These are phyloP conservation scores for Endotricha flammealis DNA, from an alignment of 2,888 invertebrate genomes.

Conservation along the genomic window DNA sequence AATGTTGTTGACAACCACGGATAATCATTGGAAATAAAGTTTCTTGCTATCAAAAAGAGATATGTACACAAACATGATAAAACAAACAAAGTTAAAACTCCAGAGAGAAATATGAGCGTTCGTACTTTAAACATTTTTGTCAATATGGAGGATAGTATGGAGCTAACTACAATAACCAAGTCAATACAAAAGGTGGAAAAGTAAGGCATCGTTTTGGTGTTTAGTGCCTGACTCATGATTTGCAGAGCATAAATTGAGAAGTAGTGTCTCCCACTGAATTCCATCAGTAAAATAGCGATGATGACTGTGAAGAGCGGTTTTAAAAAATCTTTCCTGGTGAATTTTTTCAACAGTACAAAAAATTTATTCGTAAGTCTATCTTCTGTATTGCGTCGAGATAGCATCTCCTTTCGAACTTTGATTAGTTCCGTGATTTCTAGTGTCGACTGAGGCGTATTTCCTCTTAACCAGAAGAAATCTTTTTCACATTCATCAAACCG, in stretches of 20 bases:
- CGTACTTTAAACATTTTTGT: conserved; percentile 44
- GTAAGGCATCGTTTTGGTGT: conserved; percentile 33
- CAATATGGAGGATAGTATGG: conserved; percentile 37
- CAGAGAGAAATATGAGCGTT: conserved; percentile 42
- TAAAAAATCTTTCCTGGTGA: conserved; percentile 41
- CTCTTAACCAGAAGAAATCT: conserved; percentile 72
- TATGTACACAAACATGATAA: conserved; percentile 31
- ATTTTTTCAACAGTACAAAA: conserved; percentile 32
- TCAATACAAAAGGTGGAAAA: conserved; percentile 46
- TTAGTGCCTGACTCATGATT: conserved; percentile 42
- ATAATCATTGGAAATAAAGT: conserved; percentile 27
- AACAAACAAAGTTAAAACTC: conserved; percentile 33
- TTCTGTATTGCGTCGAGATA: neutral
- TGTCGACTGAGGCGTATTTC: conserved; percentile 30
- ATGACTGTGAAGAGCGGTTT: conserved; percentile 41
- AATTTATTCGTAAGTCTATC: conserved; percentile 1
- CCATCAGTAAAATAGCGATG: conserved; percentile 34
- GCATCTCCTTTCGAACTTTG: neutral
- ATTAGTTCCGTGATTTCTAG: conserved; percentile 20
- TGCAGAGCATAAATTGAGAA: conserved; percentile 51
- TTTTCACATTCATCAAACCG: conserved; percentile 63
- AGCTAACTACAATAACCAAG: conserved; percentile 38
- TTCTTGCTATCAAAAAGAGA: conserved; percentile 31
- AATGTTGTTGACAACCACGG: conserved; percentile 36
- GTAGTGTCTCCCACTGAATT: conserved; percentile 44